Percentiles rank a stretch among this genome's conserved stretches.
Evolutionary conservation across 1,140 invertebrate species (phyloP).

Genomic region (Rhynchophorus ferrugineus): DNA sequence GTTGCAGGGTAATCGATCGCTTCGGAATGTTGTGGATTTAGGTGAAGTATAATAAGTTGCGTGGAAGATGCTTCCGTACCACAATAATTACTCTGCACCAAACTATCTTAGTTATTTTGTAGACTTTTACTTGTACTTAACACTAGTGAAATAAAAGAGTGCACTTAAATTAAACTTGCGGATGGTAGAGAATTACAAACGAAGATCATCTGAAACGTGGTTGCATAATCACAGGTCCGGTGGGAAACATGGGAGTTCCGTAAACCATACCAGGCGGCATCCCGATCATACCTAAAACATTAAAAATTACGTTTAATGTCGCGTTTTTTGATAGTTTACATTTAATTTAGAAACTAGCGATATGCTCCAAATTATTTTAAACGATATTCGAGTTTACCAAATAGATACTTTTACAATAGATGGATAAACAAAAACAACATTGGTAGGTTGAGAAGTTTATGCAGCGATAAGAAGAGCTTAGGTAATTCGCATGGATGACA

Average conservation of each 20-base stretch:
- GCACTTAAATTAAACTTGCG: conserved; percentile 35
- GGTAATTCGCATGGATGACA: too few species aligned
- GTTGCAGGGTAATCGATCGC: too few species aligned
- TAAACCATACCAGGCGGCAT: conserved; percentile 61
- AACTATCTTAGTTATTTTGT: conserved; percentile 3
- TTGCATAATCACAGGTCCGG: conserved; percentile 62
- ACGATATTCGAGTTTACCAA: too few species aligned
- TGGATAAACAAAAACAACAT: too few species aligned
- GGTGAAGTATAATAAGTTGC: too few species aligned
- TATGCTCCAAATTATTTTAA: conserved; percentile 15
- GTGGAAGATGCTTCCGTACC: background rate
- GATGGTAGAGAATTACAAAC: conserved; percentile 40
- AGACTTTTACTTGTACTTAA: too few species aligned
- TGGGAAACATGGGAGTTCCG: conserved; percentile 56
- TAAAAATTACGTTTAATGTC: conserved; percentile 8
- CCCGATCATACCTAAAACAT: conserved; percentile 54
- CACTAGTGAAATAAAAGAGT: conserved; percentile 6
- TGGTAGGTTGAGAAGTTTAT: too few species aligned
- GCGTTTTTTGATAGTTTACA: too few species aligned
- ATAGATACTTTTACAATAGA: conserved; percentile 10
- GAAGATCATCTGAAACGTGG: conserved; percentile 73
- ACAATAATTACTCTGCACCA: background rate
- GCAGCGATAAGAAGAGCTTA: too few species aligned
- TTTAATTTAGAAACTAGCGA: too few species aligned
- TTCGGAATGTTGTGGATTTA: too few species aligned